A percentile compares a stretch with the other conserved stretches of the same genome.
phyloP scores from a whole-genome alignment of 2,888 invertebrate species.

The Euzophera pinguis region DNA sequence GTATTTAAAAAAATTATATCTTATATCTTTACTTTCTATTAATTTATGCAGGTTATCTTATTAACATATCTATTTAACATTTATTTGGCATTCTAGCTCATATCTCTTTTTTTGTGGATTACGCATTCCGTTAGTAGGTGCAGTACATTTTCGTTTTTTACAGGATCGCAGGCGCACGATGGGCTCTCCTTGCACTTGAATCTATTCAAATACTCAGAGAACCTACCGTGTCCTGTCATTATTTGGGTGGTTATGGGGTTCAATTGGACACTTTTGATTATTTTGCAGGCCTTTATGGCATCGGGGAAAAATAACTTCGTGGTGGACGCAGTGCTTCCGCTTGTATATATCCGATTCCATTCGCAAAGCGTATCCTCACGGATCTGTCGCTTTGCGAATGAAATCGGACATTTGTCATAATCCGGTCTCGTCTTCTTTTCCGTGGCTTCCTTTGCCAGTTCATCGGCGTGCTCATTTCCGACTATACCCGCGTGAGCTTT shows the following conservation, averaged over 20 bases:
- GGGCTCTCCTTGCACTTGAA: slow-evolving; percentile 16
- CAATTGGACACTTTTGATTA: background rate
- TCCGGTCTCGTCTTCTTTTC: background rate
- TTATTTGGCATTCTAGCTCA: no score
- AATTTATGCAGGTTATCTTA: no score
- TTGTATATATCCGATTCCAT: slow-evolving; percentile 15
- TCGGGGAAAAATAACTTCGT: slow-evolving; percentile 17
- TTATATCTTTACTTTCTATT: no score
- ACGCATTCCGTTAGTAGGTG: background rate
- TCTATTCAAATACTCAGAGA: slow-evolving; percentile 8
- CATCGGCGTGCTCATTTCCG: no score
- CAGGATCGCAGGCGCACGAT: slow-evolving; percentile 16
- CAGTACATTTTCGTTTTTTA: background rate
- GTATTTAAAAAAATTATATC: no score
- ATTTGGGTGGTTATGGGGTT: background rate
- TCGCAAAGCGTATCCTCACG: slow-evolving; percentile 15
- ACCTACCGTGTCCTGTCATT: background rate
- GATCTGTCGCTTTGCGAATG: background rate
- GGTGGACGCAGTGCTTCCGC: background rate
- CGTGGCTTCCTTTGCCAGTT: no score
- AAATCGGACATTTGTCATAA: background rate
- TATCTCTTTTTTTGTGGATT: no score
- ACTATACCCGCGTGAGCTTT: no score
- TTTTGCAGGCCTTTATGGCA: background rate
- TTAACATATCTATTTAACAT: no score